Base-by-base conservation (phyloP, 2,113 vertebrate genomes). In the Patagioenas fasciata region DNA sequence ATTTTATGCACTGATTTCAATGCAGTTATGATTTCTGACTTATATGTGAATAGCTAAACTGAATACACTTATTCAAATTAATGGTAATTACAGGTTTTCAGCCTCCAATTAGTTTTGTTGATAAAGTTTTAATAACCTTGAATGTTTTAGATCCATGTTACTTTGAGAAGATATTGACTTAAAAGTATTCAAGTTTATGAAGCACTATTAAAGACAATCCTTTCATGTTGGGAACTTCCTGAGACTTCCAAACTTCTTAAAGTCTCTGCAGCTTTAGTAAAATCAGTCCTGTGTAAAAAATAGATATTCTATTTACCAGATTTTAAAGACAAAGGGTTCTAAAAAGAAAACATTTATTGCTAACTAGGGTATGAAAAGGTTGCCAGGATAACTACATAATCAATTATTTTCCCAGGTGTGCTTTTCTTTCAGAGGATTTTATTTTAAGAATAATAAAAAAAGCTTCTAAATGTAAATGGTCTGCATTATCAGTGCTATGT, bases 391-490 rank as follows among this genome's bases (percentile, higher is more conserved):
- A 53, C 36, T 73, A 70, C 2, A 3, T 54, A 88, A 81, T 66
- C 31, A 67, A 80, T 79, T 72, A 2, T 88, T 93, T 91, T 89
- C 78, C 42, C 54, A 72, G 10, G 18, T 75, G 31, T 69, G 14
- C 23, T 64, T 85, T 93, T 92, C 74, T 89, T 85, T n/a, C 38
- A 48, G 48, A 10, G 34, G 25, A 84, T 81, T 89, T 93, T 65
- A 74, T 83, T 94, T 83, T 8, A 14, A 64, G 32, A 82, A 23
- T n/a, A 56, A 25, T 42, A 83, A 75, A 58, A 86, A 92, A 92
- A 81, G 48, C 17, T 90, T 88, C 88, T 94, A 16, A 91, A 91
- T 74, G 94, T 14, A 93, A 96, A 70, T 44, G 24, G 42, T 77
- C 62, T 87, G 61, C 51, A 67, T 53, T 73, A 91, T 48, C 31